phyloP scores from a whole-genome alignment of 2,888 invertebrate genomes.

The Hedychridium roseum region DNA sequence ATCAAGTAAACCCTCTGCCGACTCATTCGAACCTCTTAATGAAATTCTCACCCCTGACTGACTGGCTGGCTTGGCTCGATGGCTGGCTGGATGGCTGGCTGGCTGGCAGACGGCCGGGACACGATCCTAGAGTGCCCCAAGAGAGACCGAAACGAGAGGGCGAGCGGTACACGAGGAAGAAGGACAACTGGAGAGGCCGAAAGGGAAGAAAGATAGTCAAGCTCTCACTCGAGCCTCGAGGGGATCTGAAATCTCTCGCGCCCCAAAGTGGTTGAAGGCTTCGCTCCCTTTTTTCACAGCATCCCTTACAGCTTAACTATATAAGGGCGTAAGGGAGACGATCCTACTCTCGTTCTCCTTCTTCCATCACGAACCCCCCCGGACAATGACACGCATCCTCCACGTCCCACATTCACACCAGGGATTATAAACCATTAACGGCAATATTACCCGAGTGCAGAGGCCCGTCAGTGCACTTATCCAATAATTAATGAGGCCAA shows the following conservation, averaged over 20 bases:
- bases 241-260: conserved; percentile 63
- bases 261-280: conserved; percentile 62
- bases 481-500: no score
- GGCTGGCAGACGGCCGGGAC: conserved; percentile 53
- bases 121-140: conserved; percentile 54
- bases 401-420: conserved; percentile 59
- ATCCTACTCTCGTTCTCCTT: conserved; percentile 30
- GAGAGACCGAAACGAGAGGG: conserved; percentile 32
- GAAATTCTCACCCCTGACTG: conserved; percentile 65
- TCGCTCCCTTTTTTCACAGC: conserved; percentile 60
- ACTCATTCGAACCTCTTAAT: conserved; percentile 65
- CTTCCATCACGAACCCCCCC: conserved; percentile 37
- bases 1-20: conserved; percentile 63
- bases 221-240: conserved; percentile 46
- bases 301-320: conserved; percentile 59
- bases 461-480: no score
- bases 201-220: conserved; percentile 31
- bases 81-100: conserved; percentile 50
- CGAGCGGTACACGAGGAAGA: conserved; percentile 30
- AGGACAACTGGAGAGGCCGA: conserved; percentile 30
- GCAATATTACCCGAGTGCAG: conserved; percentile 48
- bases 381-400: conserved; percentile 57
- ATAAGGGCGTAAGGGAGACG: conserved; percentile 45
- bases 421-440: conserved; percentile 62
- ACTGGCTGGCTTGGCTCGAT: conserved; percentile 57